Evolutionary conservation across 2,797 vertebrate genomes (phyloP).

Genomic region (Ambastaia sidthimunki): DNA sequence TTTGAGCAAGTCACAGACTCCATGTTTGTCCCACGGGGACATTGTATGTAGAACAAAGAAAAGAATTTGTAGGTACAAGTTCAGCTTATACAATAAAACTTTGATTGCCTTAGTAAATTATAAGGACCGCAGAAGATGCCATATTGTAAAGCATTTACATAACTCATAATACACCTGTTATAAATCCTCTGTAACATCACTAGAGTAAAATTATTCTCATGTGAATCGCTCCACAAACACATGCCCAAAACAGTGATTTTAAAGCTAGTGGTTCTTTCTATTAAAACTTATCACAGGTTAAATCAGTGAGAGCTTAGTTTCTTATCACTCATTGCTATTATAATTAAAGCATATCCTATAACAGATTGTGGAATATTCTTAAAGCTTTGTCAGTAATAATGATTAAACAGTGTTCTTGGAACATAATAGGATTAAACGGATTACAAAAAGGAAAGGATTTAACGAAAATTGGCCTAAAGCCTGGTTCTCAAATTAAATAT

Average conservation of each 20-base stretch:
- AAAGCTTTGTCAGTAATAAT: background rate
- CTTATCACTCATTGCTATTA: background rate
- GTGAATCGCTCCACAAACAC: slow-evolving; percentile 19
- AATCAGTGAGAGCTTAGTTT: background rate
- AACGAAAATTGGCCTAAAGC: background rate
- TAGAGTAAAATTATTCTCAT: slow-evolving; percentile 12
- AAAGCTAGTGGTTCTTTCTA: background rate
- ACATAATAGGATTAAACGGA: background rate
- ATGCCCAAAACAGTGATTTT: background rate
- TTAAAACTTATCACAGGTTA: background rate
- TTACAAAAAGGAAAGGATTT: background rate
- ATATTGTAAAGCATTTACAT: slow-evolving; percentile 1
- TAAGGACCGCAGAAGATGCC: background rate
- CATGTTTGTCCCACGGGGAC: background rate
- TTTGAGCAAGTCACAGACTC: background rate
- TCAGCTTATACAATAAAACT: slow-evolving; percentile 20
- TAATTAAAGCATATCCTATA: background rate
- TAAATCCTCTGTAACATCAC: slow-evolving; percentile 24
- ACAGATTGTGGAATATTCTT: background rate
- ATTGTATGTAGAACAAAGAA: background rate
- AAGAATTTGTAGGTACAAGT: background rate
- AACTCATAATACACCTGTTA: background rate
- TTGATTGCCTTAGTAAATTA: background rate
- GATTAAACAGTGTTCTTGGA: background rate
- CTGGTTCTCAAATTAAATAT: background rate